Evolutionary conservation across 1,140 invertebrate genomes (phyloP).

Genomic region (Drosophila lacertosa): DNA sequence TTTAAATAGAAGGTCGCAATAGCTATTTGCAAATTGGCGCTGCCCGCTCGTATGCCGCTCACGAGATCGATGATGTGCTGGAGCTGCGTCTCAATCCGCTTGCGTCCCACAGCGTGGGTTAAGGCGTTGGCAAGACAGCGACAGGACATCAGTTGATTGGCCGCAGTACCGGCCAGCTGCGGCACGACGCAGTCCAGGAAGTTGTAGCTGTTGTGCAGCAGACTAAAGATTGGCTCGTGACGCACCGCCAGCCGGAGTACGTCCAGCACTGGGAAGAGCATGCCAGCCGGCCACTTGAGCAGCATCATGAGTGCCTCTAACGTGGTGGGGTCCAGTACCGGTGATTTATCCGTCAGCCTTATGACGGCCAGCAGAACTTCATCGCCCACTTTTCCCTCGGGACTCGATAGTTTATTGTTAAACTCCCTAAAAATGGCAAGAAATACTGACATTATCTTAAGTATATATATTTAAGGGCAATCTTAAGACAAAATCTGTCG

Average conservation of each 20-base stretch:
- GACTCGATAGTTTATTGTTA: slow-evolving; percentile 86
- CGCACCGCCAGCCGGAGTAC: slow-evolving; percentile 91
- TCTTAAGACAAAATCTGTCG: too few relatives aligned
- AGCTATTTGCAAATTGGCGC: slow-evolving; percentile 90
- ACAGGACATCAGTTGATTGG: slow-evolving; percentile 92
- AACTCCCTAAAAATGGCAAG: slow-evolving; percentile 87
- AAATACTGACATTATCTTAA: not conserved
- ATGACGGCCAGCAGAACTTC: slow-evolving; percentile 87
- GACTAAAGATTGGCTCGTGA: slow-evolving; percentile 86
- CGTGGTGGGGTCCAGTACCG: slow-evolving; percentile 82
- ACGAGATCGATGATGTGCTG: slow-evolving; percentile 86
- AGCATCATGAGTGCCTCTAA: slow-evolving; percentile 88
- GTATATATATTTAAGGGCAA: too few relatives aligned
- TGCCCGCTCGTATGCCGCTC: slow-evolving; percentile 85
- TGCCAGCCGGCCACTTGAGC: slow-evolving; percentile 91
- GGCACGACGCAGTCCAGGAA: slow-evolving; percentile 81
- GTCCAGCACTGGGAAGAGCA: slow-evolving; percentile 94
- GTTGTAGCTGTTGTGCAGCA: slow-evolving; percentile 85
- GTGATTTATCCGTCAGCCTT: slow-evolving; percentile 85
- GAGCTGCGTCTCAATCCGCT: slow-evolving; percentile 86
- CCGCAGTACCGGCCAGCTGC: slow-evolving; percentile 84
- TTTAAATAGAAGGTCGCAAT: slow-evolving; percentile 92
- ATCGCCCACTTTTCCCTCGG: slow-evolving; percentile 84
- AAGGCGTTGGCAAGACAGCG: slow-evolving; percentile 92
- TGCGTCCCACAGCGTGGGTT: slow-evolving; percentile 87